Conservation (phyloP, 2,113 vertebrate species). For the Oreochromis spilurus region DNA sequence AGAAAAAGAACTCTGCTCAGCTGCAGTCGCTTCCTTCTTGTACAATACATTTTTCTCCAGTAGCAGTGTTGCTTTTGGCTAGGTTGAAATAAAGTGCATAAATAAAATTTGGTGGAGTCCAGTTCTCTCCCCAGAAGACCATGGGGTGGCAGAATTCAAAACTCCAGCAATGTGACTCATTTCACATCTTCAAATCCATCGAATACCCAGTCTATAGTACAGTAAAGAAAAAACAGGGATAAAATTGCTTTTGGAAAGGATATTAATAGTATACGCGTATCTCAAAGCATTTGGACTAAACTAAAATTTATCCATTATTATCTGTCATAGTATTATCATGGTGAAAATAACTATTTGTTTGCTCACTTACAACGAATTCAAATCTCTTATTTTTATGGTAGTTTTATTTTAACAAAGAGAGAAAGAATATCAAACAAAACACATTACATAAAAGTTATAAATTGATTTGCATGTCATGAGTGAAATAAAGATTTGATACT, state of each 20-base stretch:
- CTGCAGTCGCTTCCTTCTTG: conserved; percentile 75
- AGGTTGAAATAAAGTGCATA: conserved; percentile 36
- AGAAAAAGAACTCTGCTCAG: conserved; percentile 81
- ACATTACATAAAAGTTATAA: background rate
- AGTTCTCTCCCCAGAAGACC: conserved; percentile 35
- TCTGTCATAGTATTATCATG: background rate
- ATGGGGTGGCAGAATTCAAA: conserved; percentile 27
- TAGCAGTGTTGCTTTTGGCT: conserved; percentile 10
- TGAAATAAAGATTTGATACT: background rate
- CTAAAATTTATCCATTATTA: background rate
- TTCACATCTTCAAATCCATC: conserved; percentile 47
- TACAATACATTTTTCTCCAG: conserved; percentile 72
- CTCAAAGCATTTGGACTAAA: background rate
- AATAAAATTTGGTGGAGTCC: conserved; percentile 24
- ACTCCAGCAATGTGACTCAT: conserved; percentile 43
- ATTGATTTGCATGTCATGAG: background rate
- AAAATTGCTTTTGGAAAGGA: background rate
- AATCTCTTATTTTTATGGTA: background rate
- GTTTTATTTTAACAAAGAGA: background rate
- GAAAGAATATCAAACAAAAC: background rate
- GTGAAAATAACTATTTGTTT: background rate
- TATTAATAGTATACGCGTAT: background rate
- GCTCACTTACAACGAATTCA: background rate
- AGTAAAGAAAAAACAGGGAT: background rate
- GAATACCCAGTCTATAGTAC: conserved; percentile 18